Percentiles rank a stretch among this genome's conserved stretches.
phyloP scores from a whole-genome alignment of 2,797 vertebrate species.

The Iguana delicatissima region DNA sequence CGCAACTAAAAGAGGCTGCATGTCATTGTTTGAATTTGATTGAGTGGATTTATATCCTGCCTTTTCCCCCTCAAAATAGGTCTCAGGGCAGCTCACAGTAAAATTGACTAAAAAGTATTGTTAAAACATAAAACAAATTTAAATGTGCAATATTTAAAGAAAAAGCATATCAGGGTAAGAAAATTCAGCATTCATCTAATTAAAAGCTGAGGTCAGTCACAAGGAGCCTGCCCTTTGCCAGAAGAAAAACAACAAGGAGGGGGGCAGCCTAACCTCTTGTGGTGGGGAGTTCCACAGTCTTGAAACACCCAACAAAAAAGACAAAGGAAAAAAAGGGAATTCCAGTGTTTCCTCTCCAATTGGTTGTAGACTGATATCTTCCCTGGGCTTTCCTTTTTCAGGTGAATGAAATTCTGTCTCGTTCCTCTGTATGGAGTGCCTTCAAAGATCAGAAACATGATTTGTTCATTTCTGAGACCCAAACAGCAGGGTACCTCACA shows the following conservation, averaged over 20 bases:
- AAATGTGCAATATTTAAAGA: not conserved
- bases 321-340: not conserved
- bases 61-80: not conserved
- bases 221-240: not conserved
- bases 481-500: slow-evolving; percentile 97
- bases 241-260: not conserved
- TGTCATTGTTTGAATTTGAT: not conserved
- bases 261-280: not conserved
- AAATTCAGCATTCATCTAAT: not conserved
- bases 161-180: not conserved
- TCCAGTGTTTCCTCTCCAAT: not conserved
- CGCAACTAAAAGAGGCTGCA: not conserved
- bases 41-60: not conserved
- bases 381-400: slow-evolving; percentile 67
- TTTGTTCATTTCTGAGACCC: slow-evolving; percentile 98
- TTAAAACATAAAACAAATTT: not conserved
- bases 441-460: slow-evolving; percentile 99
- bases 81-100: not conserved
- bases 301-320: not conserved
- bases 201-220: not conserved
- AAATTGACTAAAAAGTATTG: not conserved
- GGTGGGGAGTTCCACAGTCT: not conserved
- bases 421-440: slow-evolving; percentile 98
- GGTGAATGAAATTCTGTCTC: slow-evolving; percentile 98
- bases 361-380: not conserved